Evolutionary conservation across 2,797 vertebrate species (phyloP), one percentile per base, ranked within the genome.

Genomic region (Rallus crepitans): DNA sequence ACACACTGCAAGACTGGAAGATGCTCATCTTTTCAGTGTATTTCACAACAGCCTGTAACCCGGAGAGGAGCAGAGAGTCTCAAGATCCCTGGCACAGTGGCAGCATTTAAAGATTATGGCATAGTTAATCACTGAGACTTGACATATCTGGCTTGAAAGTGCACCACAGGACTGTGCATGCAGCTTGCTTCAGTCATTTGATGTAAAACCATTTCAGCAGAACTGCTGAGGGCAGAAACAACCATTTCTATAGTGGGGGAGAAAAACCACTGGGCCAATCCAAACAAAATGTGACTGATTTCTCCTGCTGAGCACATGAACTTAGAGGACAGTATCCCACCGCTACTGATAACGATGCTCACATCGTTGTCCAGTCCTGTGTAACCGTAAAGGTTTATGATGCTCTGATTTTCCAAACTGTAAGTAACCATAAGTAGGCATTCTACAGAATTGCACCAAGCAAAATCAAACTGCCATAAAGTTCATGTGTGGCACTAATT

Each of bases 401-500:
- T 63, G 35, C 17, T 76, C 25, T 4, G 4, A 21, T 73, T 90
- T 92, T 87, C 33, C 68, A 57, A 65, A 72, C 18, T 59, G 30
- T 82, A 65, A 87, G 12, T 78, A 89, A 78, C 53, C 4, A 2
- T 28, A 90, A 86, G 30, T 35, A 85, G 68, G 57, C 16, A 25
- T 80, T 86, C 20, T 81, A 76, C 7, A 2, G 69, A 92, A 75
- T 61, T 2, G 0, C 55, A 93, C 61, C 3, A 42, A 72, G 61
- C 15, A 79, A 88, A 90, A 93, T 93, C 65, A 88, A 93, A 60
- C 79, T 96, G 87, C 82, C 72, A 25, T 96, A 83, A 96, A 96
- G 72, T 95, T 96, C 92, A 65, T 65, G 61, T 78, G 79, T 91
- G 80, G 76, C 95, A 92, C 89, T 94, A 95, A 97, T 96, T 97